Base-by-base conservation (phyloP, 2,888 invertebrate genomes). In the Lydus trimaculatus region DNA sequence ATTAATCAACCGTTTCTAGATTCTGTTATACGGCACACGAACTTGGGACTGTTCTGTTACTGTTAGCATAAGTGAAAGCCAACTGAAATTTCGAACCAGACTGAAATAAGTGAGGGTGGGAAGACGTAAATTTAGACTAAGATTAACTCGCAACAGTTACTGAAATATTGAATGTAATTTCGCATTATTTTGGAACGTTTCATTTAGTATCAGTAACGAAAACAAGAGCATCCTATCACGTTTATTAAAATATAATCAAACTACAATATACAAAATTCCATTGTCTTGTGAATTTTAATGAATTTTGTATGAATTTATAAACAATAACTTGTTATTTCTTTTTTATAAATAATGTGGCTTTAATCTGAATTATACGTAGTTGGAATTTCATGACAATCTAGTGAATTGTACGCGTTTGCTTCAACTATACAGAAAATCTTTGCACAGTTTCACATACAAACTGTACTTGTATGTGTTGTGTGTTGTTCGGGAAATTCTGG, bases 61-160 rank as follows among this genome's bases (percentile, higher is more conserved):
- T 36, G 39, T 11, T 20, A 36, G 48, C 48, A 64, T 65, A 65
- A 69, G 66, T 71, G 73, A 73, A 73, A 73, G 66, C 68, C 70
- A 67, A 78, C 78, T 79, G 81, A 74, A 78, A 78, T 79, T 78
- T 80, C 76, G 62, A 67, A 72, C 64, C 79, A 77, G 67, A 71
- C 68, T 70, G 72, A 71, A 72, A 60, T 77, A 79, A 81, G 84
- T 80, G 84, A 84, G 84, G 85, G 84, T 84, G 84, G 84, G 83
- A 83, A 80, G 79, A 82, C 80, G 83, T 83, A 82, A 83, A 82
- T 82, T 83, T 83, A 81, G 82, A 82, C 81, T 80, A 78, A 79
- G 81, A 81, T 81, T 83, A 82, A 81, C 82, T 80, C 81, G 82
- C 81, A 78, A 82, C 82, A 78, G 79, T 81, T 79, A 81, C 80